Evolutionary conservation across 2,113 vertebrate species (phyloP).

Genomic region (Eira barbara): DNA sequence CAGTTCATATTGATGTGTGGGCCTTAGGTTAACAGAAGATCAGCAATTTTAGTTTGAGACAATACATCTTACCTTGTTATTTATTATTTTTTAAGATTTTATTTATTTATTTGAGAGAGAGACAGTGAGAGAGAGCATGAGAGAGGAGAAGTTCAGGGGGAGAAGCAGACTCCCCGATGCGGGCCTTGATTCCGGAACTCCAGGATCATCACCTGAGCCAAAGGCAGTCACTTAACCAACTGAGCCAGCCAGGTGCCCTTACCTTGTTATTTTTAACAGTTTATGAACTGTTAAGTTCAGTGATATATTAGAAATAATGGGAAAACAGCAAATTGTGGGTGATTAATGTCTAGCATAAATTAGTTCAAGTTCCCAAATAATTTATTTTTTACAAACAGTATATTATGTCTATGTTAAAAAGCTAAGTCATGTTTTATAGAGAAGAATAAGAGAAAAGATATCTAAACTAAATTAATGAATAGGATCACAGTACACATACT

Average conservation of each 20-base stretch:
- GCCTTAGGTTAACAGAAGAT: not conserved
- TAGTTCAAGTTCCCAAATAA: not conserved
- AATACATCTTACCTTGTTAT: not conserved
- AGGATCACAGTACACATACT: not conserved
- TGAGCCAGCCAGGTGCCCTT: not conserved
- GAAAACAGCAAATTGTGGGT: not conserved
- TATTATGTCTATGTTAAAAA: not conserved
- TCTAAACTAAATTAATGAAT: not conserved
- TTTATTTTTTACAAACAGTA: not conserved
- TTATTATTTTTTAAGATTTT: not conserved
- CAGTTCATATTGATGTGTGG: not conserved
- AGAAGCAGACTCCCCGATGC: too few species aligned
- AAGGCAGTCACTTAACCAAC: too few species aligned
- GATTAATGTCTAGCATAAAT: constrained; percentile 15
- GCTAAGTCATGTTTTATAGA: not conserved
- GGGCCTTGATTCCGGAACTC: too few species aligned
- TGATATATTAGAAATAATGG: not conserved
- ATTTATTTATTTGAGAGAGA: too few species aligned
- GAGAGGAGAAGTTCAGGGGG: too few species aligned
- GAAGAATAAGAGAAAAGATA: not conserved
- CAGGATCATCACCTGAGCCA: too few species aligned
- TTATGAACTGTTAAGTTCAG: not conserved
- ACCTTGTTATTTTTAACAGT: not conserved
- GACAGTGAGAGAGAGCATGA: too few species aligned
- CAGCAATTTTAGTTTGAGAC: not conserved